These are phyloP conservation scores for Isotomurus palustris DNA, from an alignment of 2,888 invertebrate genomes.

Conservation along the genomic window DNA sequence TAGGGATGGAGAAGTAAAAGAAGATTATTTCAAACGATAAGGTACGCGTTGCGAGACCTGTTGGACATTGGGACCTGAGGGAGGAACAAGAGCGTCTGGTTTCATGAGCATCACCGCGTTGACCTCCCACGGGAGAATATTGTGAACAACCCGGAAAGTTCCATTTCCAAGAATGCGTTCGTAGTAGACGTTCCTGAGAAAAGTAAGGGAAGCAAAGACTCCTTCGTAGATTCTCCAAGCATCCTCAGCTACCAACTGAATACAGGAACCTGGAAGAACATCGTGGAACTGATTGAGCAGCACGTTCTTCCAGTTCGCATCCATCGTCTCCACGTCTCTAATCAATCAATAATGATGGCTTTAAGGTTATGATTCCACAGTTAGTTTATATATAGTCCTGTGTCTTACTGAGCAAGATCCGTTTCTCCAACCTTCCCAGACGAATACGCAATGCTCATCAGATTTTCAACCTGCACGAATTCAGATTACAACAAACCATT, in stretches of 20 bases:
- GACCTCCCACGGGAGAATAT: slow-evolving; percentile 33
- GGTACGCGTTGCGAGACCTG: too few relatives aligned
- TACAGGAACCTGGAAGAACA: slow-evolving; percentile 54
- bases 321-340: slow-evolving; percentile 33
- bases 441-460: background rate
- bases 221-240: slow-evolving; percentile 47
- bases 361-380: background rate
- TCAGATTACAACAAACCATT: too few relatives aligned
- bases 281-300: slow-evolving; percentile 56
- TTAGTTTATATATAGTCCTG: background rate
- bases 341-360: background rate
- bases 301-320: slow-evolving; percentile 51
- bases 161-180: slow-evolving; percentile 23
- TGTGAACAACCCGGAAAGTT: slow-evolving; percentile 23
- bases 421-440: background rate
- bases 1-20: too few relatives aligned
- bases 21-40: too few relatives aligned
- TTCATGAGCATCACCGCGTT: slow-evolving; percentile 39
- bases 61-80: slow-evolving; percentile 26
- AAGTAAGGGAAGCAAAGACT: slow-evolving; percentile 19
- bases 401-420: background rate
- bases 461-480: background rate
- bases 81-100: slow-evolving; percentile 17
- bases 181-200: slow-evolving; percentile 29
- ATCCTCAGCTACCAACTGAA: slow-evolving; percentile 50